These are phyloP conservation scores for Callitettix versicolor DNA, from an alignment of 1,140 invertebrate genomes.

Conservation along the genomic window DNA sequence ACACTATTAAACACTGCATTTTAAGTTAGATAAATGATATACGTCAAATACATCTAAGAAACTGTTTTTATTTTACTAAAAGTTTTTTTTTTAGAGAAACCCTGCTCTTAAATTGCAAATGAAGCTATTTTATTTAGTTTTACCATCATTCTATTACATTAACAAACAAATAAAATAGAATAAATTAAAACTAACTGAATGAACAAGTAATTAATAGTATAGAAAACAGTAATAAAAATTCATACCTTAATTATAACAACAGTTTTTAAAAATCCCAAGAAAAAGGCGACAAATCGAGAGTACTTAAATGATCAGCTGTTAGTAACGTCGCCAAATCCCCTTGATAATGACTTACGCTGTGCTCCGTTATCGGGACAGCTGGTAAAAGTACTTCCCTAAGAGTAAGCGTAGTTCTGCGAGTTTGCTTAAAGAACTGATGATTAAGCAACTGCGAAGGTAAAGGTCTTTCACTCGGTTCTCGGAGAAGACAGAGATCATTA, in stretches of 20 bases:
- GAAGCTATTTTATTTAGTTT: too few relatives aligned
- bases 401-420: neutral
- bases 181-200: too few relatives aligned
- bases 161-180: too few relatives aligned
- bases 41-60: too few relatives aligned
- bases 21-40: too few relatives aligned
- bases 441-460: constrained; percentile 49
- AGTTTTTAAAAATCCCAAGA: constrained; percentile 22
- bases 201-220: too few relatives aligned
- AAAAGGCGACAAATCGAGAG: constrained; percentile 17
- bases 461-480: constrained; percentile 52
- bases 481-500: constrained; percentile 55
- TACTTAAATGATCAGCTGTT: constrained; percentile 14
- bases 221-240: too few relatives aligned
- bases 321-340: constrained; percentile 12
- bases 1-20: too few relatives aligned
- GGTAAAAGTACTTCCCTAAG: constrained; percentile 17
- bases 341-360: constrained; percentile 19
- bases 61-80: too few relatives aligned
- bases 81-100: too few relatives aligned
- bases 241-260: neutral
- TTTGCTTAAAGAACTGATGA: constrained; percentile 67
- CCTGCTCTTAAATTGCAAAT: too few relatives aligned
- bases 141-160: too few relatives aligned
- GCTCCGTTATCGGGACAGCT: constrained; percentile 19